Evolutionary conservation across 2,888 invertebrate species (phyloP), one percentile per base, ranked within the genome.

Genomic region (Dorcus parallelipipedus): DNA sequence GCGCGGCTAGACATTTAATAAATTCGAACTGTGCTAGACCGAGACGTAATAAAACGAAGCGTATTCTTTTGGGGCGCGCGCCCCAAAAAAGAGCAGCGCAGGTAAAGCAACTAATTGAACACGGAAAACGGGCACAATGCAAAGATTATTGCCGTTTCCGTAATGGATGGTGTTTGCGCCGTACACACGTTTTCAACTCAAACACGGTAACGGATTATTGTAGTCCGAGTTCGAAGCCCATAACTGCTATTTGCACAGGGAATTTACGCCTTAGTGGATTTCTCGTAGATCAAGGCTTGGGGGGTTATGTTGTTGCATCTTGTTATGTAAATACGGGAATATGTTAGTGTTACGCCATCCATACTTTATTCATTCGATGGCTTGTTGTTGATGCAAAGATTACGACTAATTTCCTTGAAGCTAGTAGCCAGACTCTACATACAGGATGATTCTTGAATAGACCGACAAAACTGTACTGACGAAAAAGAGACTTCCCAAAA

Each of bases 261-360:
- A 53, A 53, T 53, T 53, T 53, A 53, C 53, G 53, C 53, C 53
- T 41, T 33, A 38, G 53, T 53, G 53, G 43, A 53, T 53, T 33
- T 26, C 45, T 45, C 14, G 53, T 53, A 53, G 45, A 53, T 53
- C 53, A 53, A 53, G 53, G 47, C 45, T 53, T 53, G 45, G 42
- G 45, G 42, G 53, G 45, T 33, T 38, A 38, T 17, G 47, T 45
- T 14, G 26, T 39, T 42, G 45, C 43, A 38, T 39, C 43, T 45
- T 45, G 45, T 45, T 45, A 45, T 45, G 45, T 45, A 45, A 45
- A 45, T 45, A 45, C 45, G 45, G 45, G 45, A 20, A 45, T 45
- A 45, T 20, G 45, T 45, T 45, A 9, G 45, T 20, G 20, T 10
- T 20, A 33, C 26, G 26, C 26, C n/a, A 20, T 17, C 9, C 20